These are phyloP conservation scores for Melanargia galathea DNA, from an alignment of 2,888 invertebrate species.

Conservation along the genomic window DNA sequence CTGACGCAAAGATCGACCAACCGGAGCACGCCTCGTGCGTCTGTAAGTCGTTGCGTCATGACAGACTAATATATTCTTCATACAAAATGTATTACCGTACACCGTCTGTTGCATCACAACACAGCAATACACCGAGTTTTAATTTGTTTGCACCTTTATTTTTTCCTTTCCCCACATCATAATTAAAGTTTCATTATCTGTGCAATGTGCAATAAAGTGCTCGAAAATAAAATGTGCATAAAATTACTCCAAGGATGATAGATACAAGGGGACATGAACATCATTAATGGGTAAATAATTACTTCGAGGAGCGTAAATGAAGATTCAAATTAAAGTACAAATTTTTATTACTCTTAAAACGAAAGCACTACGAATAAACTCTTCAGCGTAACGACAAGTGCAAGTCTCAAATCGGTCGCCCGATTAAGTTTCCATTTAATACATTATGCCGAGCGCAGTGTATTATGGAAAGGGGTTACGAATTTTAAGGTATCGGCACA, in stretches of 20 bases:
- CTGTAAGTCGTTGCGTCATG: background rate
- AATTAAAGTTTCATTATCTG: too few relatives aligned
- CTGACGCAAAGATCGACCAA: background rate
- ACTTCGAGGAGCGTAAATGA: constrained; percentile 12
- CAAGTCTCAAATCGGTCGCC: constrained; percentile 38
- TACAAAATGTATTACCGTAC: too few relatives aligned
- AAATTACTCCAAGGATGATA: constrained; percentile 19
- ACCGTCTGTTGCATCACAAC: too few relatives aligned
- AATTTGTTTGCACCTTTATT: too few relatives aligned
- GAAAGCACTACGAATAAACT: constrained; percentile 27
- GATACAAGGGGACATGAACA: background rate
- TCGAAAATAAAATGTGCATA: constrained; percentile 15
- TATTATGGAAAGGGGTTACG: constrained; percentile 37
- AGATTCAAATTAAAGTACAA: constrained; percentile 29
- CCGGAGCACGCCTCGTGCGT: background rate
- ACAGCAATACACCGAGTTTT: too few relatives aligned
- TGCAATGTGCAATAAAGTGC: background rate
- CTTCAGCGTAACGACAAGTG: constrained; percentile 31
- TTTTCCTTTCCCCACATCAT: too few relatives aligned
- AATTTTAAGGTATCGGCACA: constrained; percentile 7
- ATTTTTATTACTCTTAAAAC: constrained; percentile 35
- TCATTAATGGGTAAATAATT: constrained; percentile 15
- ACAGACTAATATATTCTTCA: background rate
- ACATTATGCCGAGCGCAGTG: constrained; percentile 34
- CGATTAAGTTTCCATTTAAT: constrained; percentile 40